Conservation (phyloP, 2,113 vertebrate species). For the Chionodraco myersi region DNA sequence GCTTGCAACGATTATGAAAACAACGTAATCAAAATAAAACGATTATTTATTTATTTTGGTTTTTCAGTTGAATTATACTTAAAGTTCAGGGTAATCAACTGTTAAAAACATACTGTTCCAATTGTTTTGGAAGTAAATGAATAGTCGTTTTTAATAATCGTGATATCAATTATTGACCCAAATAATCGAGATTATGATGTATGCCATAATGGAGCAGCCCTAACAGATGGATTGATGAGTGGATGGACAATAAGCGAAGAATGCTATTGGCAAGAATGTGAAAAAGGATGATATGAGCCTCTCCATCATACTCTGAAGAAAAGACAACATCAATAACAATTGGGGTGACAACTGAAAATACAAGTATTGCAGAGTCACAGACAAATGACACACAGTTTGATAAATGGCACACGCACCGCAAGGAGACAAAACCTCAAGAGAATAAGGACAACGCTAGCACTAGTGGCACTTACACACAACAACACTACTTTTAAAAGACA, state of each 20-base stretch:
- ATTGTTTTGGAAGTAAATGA: no score
- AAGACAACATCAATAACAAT: constrained; percentile 30
- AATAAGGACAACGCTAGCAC: constrained; percentile 35
- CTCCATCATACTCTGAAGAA: constrained; percentile 19
- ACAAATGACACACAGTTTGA: constrained; percentile 9
- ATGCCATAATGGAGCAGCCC: no score
- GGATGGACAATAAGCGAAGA: constrained; percentile 3
- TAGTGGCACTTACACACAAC: constrained; percentile 2
- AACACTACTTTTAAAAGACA: no score
- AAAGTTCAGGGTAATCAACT: no score
- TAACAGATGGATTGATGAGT: not conserved
- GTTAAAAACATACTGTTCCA: no score
- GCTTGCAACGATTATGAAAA: no score
- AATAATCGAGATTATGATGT: no score
- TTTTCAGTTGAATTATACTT: no score
- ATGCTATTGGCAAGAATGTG: not conserved
- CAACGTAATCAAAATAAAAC: no score
- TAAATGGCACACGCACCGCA: constrained; percentile 2
- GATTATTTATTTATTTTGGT: no score
- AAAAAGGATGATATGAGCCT: not conserved
- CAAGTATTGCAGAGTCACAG: not conserved
- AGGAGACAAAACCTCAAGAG: constrained; percentile 33
- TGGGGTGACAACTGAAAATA: constrained; percentile 23
- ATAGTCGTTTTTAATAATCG: no score
- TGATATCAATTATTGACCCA: no score